phyloP scores from a whole-genome alignment of 2,888 invertebrate species.

The Lochmaea crataegi region DNA sequence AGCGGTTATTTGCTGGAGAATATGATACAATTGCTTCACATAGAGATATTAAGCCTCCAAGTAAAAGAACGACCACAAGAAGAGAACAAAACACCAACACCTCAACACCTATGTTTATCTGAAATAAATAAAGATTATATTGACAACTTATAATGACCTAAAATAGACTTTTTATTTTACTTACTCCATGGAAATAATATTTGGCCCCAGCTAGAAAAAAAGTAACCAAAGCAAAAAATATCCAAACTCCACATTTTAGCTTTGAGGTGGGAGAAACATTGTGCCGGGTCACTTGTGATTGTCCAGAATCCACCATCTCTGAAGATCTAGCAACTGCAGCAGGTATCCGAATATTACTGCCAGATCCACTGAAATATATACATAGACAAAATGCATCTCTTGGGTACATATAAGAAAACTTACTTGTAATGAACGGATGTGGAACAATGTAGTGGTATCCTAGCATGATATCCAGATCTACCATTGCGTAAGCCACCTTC shows the following conservation, averaged over 20 bases:
- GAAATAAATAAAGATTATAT: constrained; percentile 34
- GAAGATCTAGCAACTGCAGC: constrained; percentile 40
- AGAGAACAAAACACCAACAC: constrained; percentile 67
- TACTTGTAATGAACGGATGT: constrained; percentile 51
- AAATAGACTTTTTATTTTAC: constrained; percentile 49
- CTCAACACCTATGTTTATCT: constrained; percentile 58
- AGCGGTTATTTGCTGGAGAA: constrained; percentile 50
- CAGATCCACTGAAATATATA: constrained; percentile 46
- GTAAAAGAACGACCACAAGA: constrained; percentile 72
- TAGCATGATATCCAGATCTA: constrained; percentile 52
- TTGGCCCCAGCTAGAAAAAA: constrained; percentile 78
- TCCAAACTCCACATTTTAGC: constrained; percentile 78
- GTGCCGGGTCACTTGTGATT: constrained; percentile 43
- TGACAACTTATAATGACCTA: neutral
- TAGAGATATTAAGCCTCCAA: constrained; percentile 73
- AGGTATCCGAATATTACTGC: constrained; percentile 48
- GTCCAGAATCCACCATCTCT: constrained; percentile 47
- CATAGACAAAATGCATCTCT: neutral
- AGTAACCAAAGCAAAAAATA: constrained; percentile 76
- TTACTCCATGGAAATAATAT: constrained; percentile 71
- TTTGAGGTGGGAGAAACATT: constrained; percentile 67
- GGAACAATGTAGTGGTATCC: constrained; percentile 40
- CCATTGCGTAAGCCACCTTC: constrained; percentile 66
- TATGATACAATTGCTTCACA: constrained; percentile 63
- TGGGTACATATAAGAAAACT: constrained; percentile 28